Conservation (phyloP, 2,797 vertebrate species). For the Todus mexicanus region DNA sequence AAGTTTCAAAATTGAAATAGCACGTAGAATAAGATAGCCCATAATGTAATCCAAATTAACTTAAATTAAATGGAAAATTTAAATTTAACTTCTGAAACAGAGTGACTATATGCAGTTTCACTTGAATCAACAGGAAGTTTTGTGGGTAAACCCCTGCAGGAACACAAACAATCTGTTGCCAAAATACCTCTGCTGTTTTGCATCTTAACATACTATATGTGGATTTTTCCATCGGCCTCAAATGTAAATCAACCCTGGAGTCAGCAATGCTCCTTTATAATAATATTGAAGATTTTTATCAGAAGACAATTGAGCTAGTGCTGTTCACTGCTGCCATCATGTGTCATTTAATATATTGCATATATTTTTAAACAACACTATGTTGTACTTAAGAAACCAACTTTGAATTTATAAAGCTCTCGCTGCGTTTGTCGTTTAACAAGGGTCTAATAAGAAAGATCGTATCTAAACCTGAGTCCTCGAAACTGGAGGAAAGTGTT, state of each 20-base stretch:
- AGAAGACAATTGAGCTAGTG: not conserved
- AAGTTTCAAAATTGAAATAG: not conserved
- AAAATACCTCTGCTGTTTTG: not conserved
- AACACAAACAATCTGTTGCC: not conserved
- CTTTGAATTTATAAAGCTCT: not conserved
- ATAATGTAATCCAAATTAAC: not conserved
- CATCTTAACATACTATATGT: not conserved
- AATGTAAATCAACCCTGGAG: not conserved
- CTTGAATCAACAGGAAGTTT: not conserved
- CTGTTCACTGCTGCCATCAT: slow-evolving; percentile 47
- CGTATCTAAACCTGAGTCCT: not conserved
- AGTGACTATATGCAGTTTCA: not conserved
- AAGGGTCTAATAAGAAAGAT: not conserved
- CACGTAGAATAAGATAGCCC: not conserved
- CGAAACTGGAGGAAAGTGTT: not conserved
- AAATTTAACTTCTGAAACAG: not conserved
- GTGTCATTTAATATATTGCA: slow-evolving; percentile 45
- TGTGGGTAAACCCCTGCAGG: not conserved
- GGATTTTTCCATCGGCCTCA: not conserved
- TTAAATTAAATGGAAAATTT: no score
- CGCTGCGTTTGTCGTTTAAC: not conserved
- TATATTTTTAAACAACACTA: not conserved
- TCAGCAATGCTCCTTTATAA: not conserved
- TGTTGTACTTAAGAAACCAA: not conserved
- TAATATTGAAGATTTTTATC: not conserved